Conservation (phyloP, 2,113 vertebrate species). For the Piaya cayana region DNA sequence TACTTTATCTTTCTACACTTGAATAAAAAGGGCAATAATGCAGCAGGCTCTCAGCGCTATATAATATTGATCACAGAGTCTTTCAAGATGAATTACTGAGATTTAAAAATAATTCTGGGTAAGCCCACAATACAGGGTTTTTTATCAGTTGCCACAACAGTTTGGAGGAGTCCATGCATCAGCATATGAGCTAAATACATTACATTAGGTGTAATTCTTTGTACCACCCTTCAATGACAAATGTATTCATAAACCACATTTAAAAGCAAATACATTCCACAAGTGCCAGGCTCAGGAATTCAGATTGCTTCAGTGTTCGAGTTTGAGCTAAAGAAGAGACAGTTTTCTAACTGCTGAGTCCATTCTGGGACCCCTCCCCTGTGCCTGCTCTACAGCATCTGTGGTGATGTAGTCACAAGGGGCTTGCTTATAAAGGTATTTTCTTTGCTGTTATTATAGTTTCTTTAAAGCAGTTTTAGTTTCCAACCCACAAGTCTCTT, state of each 20-base stretch:
- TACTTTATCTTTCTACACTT: constrained; percentile 18
- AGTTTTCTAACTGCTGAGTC: too few species aligned
- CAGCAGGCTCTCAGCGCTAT: neutral
- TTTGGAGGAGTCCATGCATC: neutral
- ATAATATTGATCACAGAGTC: constrained; percentile 22
- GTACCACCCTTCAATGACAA: neutral
- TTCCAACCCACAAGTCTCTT: too few species aligned
- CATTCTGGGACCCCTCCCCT: too few species aligned
- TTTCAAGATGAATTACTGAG: constrained; percentile 35
- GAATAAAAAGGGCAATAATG: constrained; percentile 40
- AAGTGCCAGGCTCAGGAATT: too few species aligned
- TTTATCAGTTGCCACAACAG: neutral
- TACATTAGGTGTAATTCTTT: neutral
- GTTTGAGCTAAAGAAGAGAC: too few species aligned
- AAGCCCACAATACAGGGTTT: neutral
- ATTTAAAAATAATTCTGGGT: constrained; percentile 21
- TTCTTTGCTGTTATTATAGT: too few species aligned
- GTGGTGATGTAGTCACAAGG: too few species aligned
- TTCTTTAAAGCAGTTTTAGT: too few species aligned
- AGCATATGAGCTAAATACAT: neutral
- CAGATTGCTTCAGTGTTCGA: too few species aligned
- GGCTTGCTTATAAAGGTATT: too few species aligned
- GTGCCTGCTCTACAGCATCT: too few species aligned
- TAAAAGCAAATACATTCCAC: neutral
- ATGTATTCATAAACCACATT: neutral